phyloP scores from a whole-genome alignment of 2,113 vertebrate species.

The Etheostoma spectabile region DNA sequence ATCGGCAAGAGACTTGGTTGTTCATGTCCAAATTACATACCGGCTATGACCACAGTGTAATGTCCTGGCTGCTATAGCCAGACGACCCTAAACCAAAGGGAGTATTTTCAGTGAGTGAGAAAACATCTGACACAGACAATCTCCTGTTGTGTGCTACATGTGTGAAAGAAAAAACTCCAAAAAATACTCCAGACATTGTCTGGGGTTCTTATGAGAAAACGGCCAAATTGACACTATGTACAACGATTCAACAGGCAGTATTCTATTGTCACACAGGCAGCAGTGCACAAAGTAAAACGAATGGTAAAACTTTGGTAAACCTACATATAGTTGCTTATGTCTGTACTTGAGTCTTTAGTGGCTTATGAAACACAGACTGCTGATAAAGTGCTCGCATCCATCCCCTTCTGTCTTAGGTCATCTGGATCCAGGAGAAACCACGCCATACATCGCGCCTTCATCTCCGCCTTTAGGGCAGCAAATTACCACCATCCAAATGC shows the following conservation, averaged over 20 bases:
- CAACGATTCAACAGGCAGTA: neutral
- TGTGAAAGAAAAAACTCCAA: no score
- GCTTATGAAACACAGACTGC: conserved; percentile 60
- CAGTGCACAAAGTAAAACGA: conserved; percentile 19
- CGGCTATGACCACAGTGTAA: no score
- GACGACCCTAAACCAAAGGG: no score
- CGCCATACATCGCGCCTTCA: conserved; percentile 55
- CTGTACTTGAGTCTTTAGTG: conserved; percentile 57
- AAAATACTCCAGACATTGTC: no score
- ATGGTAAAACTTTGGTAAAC: conserved; percentile 35
- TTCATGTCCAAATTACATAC: no score
- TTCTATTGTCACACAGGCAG: conserved; percentile 12
- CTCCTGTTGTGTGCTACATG: no score
- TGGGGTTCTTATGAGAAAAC: no score
- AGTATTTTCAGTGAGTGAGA: no score
- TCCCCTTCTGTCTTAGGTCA: conserved; percentile 69
- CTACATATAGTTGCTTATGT: conserved; percentile 47
- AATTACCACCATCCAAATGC: conserved; percentile 67
- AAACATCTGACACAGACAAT: no score
- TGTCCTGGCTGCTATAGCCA: no score
- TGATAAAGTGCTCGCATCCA: conserved; percentile 63
- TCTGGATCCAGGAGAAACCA: conserved; percentile 64
- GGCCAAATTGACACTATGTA: neutral
- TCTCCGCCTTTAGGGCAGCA: conserved; percentile 59
- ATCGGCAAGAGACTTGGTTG: no score